phyloP scores from a whole-genome alignment of 2,113 vertebrate species.

The Aspiorhynchus laticeps region DNA sequence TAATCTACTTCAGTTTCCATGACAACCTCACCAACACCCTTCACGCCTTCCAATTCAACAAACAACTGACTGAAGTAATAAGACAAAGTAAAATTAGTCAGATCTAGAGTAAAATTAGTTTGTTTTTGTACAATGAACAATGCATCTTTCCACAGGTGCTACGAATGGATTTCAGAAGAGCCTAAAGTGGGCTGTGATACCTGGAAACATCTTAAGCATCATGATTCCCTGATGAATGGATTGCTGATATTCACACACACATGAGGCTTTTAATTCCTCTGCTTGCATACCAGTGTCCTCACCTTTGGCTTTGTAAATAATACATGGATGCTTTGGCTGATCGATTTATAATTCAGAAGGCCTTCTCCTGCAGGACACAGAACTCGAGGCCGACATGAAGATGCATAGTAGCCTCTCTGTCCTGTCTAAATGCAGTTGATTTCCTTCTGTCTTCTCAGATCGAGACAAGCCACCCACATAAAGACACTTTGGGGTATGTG shows the following conservation, averaged over 20 bases:
- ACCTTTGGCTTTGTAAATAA: slow-evolving; percentile 66
- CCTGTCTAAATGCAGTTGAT: background rate
- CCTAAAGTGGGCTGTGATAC: background rate
- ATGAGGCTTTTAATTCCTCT: slow-evolving; percentile 7
- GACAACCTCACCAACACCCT: slow-evolving; percentile 33
- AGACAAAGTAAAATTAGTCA: background rate
- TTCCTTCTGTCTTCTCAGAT: background rate
- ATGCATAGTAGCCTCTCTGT: slow-evolving; percentile 31
- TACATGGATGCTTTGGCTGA: slow-evolving; percentile 63
- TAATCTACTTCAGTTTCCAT: slow-evolving; percentile 41
- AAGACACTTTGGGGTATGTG: background rate
- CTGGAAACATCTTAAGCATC: background rate
- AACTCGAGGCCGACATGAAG: slow-evolving; percentile 23
- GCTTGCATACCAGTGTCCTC: slow-evolving; percentile 46
- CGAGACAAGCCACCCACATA: slow-evolving; percentile 6
- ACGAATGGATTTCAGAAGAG: background rate
- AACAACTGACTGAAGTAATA: background rate
- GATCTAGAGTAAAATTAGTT: background rate
- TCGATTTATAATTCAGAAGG: slow-evolving; percentile 65
- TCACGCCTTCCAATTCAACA: slow-evolving; percentile 18
- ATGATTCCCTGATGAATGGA: slow-evolving; percentile 13
- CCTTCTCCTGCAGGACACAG: slow-evolving; percentile 48
- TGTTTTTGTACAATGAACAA: background rate
- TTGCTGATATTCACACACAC: background rate
- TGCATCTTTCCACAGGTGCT: background rate